Percentiles rank a stretch among this genome's conserved stretches.
These are phyloP conservation scores for Mamestra configurata DNA, from an alignment of 1,140 invertebrate genomes.

Conservation along the genomic window DNA sequence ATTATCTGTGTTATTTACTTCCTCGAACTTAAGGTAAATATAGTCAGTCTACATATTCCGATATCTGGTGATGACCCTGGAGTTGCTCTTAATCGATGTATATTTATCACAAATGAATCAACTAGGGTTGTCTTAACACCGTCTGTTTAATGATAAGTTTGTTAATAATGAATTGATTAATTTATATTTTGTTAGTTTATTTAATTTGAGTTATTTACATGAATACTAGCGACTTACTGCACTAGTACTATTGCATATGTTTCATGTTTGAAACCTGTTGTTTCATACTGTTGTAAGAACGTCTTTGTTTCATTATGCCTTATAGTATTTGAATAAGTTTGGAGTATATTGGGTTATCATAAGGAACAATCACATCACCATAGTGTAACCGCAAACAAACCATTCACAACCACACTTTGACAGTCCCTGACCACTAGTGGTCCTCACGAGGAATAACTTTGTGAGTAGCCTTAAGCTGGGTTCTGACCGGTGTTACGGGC, in stretches of 20 bases:
- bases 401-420: not conserved
- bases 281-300: conserved; percentile 40
- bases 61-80: too few relatives aligned
- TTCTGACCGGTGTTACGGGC: too few relatives aligned
- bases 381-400: not conserved
- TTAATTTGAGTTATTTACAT: conserved; percentile 22
- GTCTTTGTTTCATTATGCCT: not conserved
- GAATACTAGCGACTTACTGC: not conserved
- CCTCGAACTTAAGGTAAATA: too few relatives aligned
- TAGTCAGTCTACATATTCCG: too few relatives aligned
- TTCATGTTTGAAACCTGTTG: conserved; percentile 32
- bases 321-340: conserved; percentile 17
- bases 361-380: not conserved
- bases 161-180: conserved; percentile 27
- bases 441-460: too few relatives aligned
- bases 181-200: conserved; percentile 35
- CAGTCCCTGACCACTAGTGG: not conserved
- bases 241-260: conserved; percentile 4
- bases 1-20: too few relatives aligned
- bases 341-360: not conserved
- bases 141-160: not conserved
- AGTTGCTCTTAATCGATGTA: too few relatives aligned
- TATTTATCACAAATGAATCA: conserved; percentile 24
- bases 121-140: not conserved
- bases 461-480: too few relatives aligned